Evolutionary conservation across 1,140 invertebrate species (phyloP).

Genomic region (Trachymyrmex cornetzi): DNA sequence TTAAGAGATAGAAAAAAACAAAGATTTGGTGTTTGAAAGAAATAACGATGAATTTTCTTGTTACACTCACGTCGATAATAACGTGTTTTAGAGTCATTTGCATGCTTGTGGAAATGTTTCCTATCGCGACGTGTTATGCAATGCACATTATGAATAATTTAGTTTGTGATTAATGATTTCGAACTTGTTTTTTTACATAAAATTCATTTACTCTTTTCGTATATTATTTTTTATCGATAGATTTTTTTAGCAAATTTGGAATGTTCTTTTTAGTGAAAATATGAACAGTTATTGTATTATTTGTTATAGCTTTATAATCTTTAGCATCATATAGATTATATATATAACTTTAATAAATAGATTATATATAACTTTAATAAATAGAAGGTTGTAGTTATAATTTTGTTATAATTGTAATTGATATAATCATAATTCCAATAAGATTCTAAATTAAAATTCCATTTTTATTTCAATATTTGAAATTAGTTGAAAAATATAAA

Average conservation of each 20-base stretch:
- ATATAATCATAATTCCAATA: too few species aligned
- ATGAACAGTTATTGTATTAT: background rate
- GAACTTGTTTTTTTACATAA: background rate
- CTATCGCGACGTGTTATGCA: constrained; percentile 19
- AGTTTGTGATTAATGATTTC: constrained; percentile 3
- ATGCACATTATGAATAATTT: constrained; percentile 21
- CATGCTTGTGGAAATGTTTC: constrained; percentile 30
- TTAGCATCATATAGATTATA: background rate
- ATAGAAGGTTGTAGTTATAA: too few species aligned
- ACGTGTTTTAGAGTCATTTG: constrained; percentile 29
- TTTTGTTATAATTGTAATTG: too few species aligned
- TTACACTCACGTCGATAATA: constrained; percentile 17
- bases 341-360: background rate
- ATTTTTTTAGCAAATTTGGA: background rate
- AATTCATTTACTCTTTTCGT: background rate
- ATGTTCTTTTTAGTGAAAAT: background rate
- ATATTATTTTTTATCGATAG: background rate
- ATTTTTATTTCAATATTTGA: background rate
- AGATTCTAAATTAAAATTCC: background rate
- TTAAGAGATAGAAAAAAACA: background rate
- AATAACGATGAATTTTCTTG: constrained; percentile 33
- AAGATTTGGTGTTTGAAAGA: background rate
- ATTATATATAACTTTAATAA: background rate
- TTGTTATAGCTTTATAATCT: background rate
- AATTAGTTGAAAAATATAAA: background rate